Base-by-base conservation (phyloP, 2,888 invertebrate genomes). In the Erebia epiphron region DNA sequence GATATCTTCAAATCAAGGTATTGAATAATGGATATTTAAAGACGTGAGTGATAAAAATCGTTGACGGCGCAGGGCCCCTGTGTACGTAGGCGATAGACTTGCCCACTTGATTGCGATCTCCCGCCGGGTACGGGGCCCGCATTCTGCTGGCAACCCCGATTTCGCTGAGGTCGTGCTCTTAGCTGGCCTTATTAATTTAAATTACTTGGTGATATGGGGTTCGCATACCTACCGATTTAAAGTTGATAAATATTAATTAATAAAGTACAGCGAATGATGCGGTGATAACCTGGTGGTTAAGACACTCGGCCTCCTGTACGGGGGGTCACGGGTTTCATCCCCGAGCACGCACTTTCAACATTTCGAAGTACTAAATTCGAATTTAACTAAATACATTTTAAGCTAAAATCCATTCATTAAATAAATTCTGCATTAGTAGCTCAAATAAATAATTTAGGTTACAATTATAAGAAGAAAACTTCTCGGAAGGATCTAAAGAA, bases 11-110 rank as follows among this genome's bases (percentile, higher is more conserved):
- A 70, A 74, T 74, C 70, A 46, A 68, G 72, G 74, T 74, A 74
- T 70, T 70, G 69, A 70, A 72, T 89, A 87, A 88, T 91, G 87
- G 89, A 91, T 91, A 86, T 88, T 84, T 83, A 84, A 83, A 79
- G 74, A 79, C 76, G 83, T 79, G 80, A 80, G 81, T 82, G 88
- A 88, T 88, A 86, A 90, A 85, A 89, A 75, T 79, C 80, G 84
- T 83, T 83, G 87, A 86, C 83, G 78, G 71, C 67, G 80, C 80
- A 77, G n/a, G 66, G 43, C 68, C 77, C 78, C 76, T 80, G 78
- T 79, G 77, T 78, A 78, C 83, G 72, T 76, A 83, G 83, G 81
- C 83, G 84, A 83, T 81, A 82, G 81, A 79, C 80, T 76, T 78
- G 76, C 79, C 81, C 83, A 80, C 84, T 82, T 79, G 87, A 87